Evolutionary conservation across 2,113 vertebrate species (phyloP).

Genomic region (Sinocyclocheilus maitianheensis): DNA sequence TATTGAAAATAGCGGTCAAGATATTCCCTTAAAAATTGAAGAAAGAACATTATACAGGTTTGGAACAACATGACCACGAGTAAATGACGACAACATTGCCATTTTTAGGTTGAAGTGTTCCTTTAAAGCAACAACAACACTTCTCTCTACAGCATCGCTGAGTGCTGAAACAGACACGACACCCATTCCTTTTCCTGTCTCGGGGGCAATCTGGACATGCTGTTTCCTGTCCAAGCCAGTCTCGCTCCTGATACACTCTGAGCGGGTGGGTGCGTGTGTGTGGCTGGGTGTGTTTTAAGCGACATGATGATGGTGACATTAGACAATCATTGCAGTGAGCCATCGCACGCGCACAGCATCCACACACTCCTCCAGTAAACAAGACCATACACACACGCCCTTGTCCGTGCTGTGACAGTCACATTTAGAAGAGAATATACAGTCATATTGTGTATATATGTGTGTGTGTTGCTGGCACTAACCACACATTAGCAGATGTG

Average conservation of each 20-base stretch:
- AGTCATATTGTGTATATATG: slow-evolving; percentile 44
- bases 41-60: neutral
- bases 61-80: neutral
- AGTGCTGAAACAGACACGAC: slow-evolving; percentile 28
- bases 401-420: slow-evolving; percentile 26
- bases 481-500: slow-evolving; percentile 77
- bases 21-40: neutral
- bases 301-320: slow-evolving; percentile 39
- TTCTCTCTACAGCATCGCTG: slow-evolving; percentile 5
- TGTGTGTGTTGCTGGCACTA: slow-evolving; percentile 42
- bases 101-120: neutral
- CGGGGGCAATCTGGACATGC: slow-evolving; percentile 51
- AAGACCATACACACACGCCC: slow-evolving; percentile 27
- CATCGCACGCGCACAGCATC: slow-evolving; percentile 18
- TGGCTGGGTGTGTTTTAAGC: slow-evolving; percentile 36
- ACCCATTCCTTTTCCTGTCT: slow-evolving; percentile 50
- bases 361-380: slow-evolving; percentile 24
- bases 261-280: slow-evolving; percentile 17
- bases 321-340: slow-evolving; percentile 34
- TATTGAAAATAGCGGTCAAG: neutral
- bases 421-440: slow-evolving; percentile 42
- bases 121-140: slow-evolving; percentile 2
- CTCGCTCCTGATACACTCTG: slow-evolving; percentile 38
- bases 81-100: neutral
- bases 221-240: slow-evolving; percentile 53